Conservation (phyloP, 2,888 invertebrate genomes). For the Coelopa pilipes region DNA sequence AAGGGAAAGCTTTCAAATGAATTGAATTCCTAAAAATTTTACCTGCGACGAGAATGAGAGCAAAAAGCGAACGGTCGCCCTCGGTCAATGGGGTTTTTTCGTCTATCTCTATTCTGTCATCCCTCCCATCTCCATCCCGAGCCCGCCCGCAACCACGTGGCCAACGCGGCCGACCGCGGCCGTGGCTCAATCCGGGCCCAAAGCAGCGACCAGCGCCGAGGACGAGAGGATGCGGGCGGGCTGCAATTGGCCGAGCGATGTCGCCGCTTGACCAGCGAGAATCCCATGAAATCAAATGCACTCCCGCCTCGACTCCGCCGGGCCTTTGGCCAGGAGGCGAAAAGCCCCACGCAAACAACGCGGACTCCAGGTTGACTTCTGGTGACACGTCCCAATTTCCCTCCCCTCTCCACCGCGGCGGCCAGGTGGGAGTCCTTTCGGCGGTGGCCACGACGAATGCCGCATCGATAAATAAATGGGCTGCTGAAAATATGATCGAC, state of each 20-base stretch:
- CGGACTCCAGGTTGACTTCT: slow-evolving; percentile 19
- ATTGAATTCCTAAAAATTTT: too few relatives aligned
- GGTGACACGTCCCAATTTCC: background rate
- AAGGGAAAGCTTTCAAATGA: too few relatives aligned
- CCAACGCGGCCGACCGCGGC: too few relatives aligned
- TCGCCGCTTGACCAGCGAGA: background rate
- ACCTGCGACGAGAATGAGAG: too few relatives aligned
- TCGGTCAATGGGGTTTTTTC: too few relatives aligned
- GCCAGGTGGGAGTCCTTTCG: background rate
- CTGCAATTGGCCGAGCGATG: slow-evolving; percentile 1
- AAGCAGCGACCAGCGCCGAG: background rate
- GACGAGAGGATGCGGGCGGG: background rate
- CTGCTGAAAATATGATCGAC: slow-evolving; percentile 10
- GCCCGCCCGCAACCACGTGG: too few relatives aligned
- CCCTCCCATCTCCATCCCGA: too few relatives aligned
- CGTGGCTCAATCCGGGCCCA: too few relatives aligned
- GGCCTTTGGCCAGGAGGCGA: background rate
- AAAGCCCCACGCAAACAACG: background rate
- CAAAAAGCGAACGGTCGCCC: too few relatives aligned
- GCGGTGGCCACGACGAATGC: background rate
- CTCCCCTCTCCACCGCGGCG: background rate
- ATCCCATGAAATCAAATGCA: slow-evolving; percentile 7
- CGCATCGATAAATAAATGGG: slow-evolving; percentile 28
- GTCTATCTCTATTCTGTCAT: too few relatives aligned
- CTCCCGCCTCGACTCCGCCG: background rate